Conservation (phyloP, 2,888 invertebrate genomes). For the Deilephila elpenor region DNA sequence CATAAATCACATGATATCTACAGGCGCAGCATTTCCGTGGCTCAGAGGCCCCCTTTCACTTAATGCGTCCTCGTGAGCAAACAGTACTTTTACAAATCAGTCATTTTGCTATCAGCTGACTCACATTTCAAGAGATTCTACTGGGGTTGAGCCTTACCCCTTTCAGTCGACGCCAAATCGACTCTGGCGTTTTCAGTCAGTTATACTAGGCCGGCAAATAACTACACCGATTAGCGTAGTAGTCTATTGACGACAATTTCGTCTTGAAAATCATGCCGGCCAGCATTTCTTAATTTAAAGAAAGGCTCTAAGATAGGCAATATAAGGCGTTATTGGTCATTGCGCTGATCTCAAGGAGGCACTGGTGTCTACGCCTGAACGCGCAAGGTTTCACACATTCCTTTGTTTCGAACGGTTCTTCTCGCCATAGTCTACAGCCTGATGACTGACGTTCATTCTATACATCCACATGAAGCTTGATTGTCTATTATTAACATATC, state of each 20-base stretch:
- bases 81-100: not conserved
- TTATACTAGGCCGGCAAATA: not conserved
- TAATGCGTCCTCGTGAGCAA: constrained; percentile 11
- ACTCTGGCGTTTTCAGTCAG: constrained; percentile 12
- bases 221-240: too few relatives aligned
- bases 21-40: not conserved
- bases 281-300: too few relatives aligned
- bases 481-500: not conserved
- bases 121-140: constrained; percentile 11
- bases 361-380: constrained; percentile 3
- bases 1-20: not conserved
- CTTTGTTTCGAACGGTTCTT: not conserved
- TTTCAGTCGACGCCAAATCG: constrained; percentile 1
- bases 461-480: constrained; percentile 13
- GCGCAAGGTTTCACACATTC: not conserved
- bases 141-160: constrained; percentile 11
- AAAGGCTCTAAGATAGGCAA: not conserved
- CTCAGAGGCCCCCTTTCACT: not conserved
- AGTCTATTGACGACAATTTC: too few relatives aligned
- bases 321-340: not conserved
- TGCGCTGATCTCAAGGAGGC: not conserved
- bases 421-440: constrained; percentile 25
- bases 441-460: not conserved
- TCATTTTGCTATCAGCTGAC: not conserved
- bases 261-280: too few relatives aligned